A percentile compares a stretch with the other conserved stretches of the same genome.
These are phyloP conservation scores for Chionoecetes opilio DNA, from an alignment of 1,140 invertebrate genomes.

Conservation along the genomic window DNA sequence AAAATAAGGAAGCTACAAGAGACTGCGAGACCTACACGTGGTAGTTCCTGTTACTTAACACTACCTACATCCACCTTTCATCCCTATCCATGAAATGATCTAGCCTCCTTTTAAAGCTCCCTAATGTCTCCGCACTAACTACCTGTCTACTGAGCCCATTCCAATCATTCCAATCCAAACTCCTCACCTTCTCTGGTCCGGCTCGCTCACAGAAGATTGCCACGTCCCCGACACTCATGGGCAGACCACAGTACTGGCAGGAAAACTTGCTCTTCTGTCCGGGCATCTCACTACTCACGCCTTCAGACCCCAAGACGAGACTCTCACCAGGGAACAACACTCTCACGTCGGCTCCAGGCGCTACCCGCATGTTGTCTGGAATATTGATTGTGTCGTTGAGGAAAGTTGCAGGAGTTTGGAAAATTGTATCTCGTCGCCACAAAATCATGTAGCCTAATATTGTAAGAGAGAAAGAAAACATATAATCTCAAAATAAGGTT, in stretches of 20 bases:
- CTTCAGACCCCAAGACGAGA: constrained; percentile 41
- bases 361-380: constrained; percentile 37
- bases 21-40: no score
- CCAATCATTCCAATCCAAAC: no score
- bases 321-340: constrained; percentile 79
- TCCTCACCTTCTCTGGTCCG: constrained; percentile 86
- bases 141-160: no score
- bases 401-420: background rate
- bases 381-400: constrained; percentile 25
- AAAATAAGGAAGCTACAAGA: no score
- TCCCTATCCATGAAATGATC: no score
- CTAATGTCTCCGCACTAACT: no score
- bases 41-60: no score
- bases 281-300: background rate
- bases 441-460: background rate
- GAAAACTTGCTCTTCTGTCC: constrained; percentile 72
- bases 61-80: no score
- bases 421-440: background rate
- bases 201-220: constrained; percentile 93
- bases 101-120: no score
- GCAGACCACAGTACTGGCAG: constrained; percentile 79
- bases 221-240: constrained; percentile 88
- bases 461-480: background rate
- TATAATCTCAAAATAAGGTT: background rate
- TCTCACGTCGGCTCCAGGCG: constrained; percentile 66